A percentile compares a stretch with the other conserved stretches of the same genome.
Evolutionary conservation across 92 coral and sea anemone genomes (phyloP).

Genomic region (Heliopora coerulea): DNA sequence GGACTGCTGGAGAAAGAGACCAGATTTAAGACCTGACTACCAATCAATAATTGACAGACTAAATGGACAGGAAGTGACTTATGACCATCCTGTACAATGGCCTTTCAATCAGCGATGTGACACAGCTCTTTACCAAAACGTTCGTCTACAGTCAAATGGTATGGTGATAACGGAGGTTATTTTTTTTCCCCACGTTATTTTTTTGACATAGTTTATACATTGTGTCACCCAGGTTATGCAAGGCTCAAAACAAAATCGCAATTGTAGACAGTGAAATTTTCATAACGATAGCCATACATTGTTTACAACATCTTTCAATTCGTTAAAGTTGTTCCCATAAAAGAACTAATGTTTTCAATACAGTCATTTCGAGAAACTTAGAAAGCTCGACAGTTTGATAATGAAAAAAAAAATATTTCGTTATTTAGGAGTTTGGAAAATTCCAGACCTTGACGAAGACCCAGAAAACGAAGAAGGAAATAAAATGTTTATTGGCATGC

Average conservation of each 20-base stretch:
- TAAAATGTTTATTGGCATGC: neutral
- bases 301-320: no score
- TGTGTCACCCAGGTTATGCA: no score
- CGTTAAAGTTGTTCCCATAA: no score
- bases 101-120: neutral
- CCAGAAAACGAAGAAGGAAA: neutral
- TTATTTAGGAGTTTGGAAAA: neutral
- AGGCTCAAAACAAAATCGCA: no score
- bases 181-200: no score
- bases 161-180: neutral
- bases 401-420: no score
- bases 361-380: no score
- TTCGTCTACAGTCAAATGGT: slow-evolving; percentile 4
- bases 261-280: no score
- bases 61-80: slow-evolving; percentile 68
- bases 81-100: slow-evolving; percentile 58
- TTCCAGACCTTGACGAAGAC: neutral
- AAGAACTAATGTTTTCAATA: no score
- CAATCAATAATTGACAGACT: slow-evolving; percentile 57
- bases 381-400: no score
- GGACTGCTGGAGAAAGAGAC: slow-evolving; percentile 81
- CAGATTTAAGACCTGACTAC: slow-evolving; percentile 68
- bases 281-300: no score
- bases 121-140: slow-evolving; percentile 26
- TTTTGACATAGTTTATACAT: no score